Evolutionary conservation across 2,797 vertebrate species (phyloP), one percentile per base, ranked within the genome.

Genomic region (Coccyzus lansbergi): DNA sequence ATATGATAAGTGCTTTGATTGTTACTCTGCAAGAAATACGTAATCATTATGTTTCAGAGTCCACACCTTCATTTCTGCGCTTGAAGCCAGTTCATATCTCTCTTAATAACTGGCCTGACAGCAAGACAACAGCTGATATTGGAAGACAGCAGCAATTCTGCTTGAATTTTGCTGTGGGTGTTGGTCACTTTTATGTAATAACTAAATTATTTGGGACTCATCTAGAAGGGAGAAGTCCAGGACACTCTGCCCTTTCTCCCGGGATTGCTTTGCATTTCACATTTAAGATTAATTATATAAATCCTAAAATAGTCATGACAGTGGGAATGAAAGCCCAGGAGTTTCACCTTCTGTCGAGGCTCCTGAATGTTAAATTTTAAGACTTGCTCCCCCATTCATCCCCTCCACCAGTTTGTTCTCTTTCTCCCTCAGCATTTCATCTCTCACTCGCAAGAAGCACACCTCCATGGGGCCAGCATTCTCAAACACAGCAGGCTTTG

Each of bases 51-150:
- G 74, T 83, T 96, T 89, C 74, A 84, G 77, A 80, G 77, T 84
- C 83, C 91, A 92, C 93, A 82, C 91, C 89, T 96, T 92, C 22
- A 64, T 86, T 96, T 94, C 83, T 84, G 60, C 58, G 46, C 80
- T 49, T 58, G 60, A 53, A 86, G 67, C 62, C 70, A 64, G 42
- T 79, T 94, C 74, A 25, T 81, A 51, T 10, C 28, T 86, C 44
- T 81, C 59, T 77, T 67, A 42, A 4, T 88, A 59, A 59, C 8
- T 76, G 62, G n/a, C 59, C 53, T 91, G 69, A 88, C 55, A 83
- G 80, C 44, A 92, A 94, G 81, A 78, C 44, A 92, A 74, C 71
- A 94, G 70, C 62, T 82, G 77, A 87, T 79, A 64, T 8, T 20
- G 15, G 69, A 78, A 92, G 72, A 84, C 2, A 74, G 49, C 82